Base-by-base conservation (phyloP, 2,888 invertebrate genomes). In the Cancer borealis region DNA sequence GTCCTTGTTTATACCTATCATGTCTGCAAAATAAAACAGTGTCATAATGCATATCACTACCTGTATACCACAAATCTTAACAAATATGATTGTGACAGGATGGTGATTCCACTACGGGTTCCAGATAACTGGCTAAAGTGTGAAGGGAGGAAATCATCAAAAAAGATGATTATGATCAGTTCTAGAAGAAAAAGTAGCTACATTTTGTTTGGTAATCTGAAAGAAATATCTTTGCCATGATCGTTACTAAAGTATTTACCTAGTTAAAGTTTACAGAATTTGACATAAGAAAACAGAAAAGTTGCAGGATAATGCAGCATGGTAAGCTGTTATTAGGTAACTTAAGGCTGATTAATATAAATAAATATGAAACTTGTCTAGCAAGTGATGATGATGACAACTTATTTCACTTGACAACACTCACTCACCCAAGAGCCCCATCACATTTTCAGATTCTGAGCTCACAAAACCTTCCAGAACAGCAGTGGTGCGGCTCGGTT, bases 1-100 rank as follows among this genome's bases (percentile, higher is more conserved):
- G 96, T 96, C 96, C 79, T 96, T 96, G 91, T 96, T 96, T 89
- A 97, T 96, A 54, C 97, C 96, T 95, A 96, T 96, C 89, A 96
- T 94, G 47, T 87, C 95, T 95, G 91, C 8, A 12, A 21, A 10
- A 60, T 21, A 47, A 26, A 90, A 49, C 5, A n/a, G 5, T 6
- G 21, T 60, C 4, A 5, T n/a, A n/a, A 17, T n/a, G 46, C 47
- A 92, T 46, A 21, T n/a, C 17, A 92, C 8, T 21, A n/a, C 91
- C 46, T 46, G 39, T 66, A 39, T 66, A 5, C 30, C 6, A 39
- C 14, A 8, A 4, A 8, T 47, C 12, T 3, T 66, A 45, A 92
- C n/a, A 88, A 8, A 39, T 5, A 84, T 84, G 39, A 84, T 26
- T 26, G 26, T 73, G 73, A 73, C 0, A 73, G 73, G n/a, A 73